Conservation (phyloP, 53 echinoderm and acorn worm species). For the Patiria pectinifera region DNA sequence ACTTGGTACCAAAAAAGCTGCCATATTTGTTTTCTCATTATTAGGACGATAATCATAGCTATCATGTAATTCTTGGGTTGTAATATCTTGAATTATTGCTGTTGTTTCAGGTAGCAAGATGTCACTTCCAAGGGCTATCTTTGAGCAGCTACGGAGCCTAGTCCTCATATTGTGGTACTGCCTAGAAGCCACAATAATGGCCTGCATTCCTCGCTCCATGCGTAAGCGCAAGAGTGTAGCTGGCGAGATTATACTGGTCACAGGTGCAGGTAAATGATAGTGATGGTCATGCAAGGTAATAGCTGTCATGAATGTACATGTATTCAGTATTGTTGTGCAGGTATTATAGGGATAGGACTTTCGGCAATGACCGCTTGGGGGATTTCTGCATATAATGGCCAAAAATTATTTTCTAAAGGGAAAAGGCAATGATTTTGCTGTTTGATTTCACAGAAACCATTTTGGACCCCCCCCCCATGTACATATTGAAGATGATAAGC, state of each 20-base stretch:
- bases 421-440: too few relatives aligned
- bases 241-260: slow-evolving; percentile 88
- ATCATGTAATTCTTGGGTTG: not conserved
- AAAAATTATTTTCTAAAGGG: too few relatives aligned
- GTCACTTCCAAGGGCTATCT: slow-evolving; percentile 23
- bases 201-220: slow-evolving; percentile 41
- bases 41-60: too few relatives aligned
- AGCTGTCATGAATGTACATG: not conserved
- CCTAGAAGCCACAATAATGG: slow-evolving; percentile 24
- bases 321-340: too few relatives aligned
- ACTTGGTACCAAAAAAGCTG: too few relatives aligned
- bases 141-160: slow-evolving; percentile 5
- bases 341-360: too few relatives aligned
- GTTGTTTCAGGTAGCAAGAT: slow-evolving; percentile 37
- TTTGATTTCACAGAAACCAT: too few relatives aligned
- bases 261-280: slow-evolving; percentile 69
- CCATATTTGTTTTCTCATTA: too few relatives aligned
- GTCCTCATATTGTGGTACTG: slow-evolving; percentile 44
- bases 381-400: too few relatives aligned
- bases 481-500: too few relatives aligned
- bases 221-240: slow-evolving; percentile 78
- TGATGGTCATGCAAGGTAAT: not conserved
- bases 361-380: too few relatives aligned
- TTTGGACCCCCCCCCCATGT: too few relatives aligned
- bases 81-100: not conserved